Evolutionary conservation across 2,888 invertebrate genomes (phyloP).

Genomic region (Subacronicta megacephala): DNA sequence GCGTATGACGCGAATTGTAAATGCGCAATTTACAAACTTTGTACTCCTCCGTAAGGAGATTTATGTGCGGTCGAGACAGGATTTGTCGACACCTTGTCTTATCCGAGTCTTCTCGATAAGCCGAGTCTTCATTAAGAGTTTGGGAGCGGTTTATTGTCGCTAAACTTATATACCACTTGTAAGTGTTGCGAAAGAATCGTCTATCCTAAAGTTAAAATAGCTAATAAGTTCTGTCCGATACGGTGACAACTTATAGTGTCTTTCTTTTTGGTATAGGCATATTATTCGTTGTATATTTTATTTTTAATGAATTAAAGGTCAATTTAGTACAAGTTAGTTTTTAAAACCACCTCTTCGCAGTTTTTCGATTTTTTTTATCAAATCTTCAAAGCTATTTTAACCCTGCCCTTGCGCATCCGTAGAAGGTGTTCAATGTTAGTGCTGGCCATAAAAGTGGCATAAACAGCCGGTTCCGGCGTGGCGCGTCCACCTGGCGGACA

Average conservation of each 20-base stretch:
- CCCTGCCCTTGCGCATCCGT: slow-evolving; percentile 57
- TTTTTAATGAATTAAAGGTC: too few relatives aligned
- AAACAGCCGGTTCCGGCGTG: slow-evolving; percentile 83
- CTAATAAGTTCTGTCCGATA: too few relatives aligned
- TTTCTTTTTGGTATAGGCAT: too few relatives aligned
- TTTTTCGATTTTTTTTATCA: slow-evolving; percentile 20
- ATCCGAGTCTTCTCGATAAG: slow-evolving; percentile 57
- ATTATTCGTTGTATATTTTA: too few relatives aligned
- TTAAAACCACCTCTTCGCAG: too few relatives aligned
- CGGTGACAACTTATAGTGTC: too few relatives aligned
- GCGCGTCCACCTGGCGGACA: slow-evolving; percentile 77
- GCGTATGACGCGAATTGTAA: slow-evolving; percentile 80
- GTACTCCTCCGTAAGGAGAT: slow-evolving; percentile 64
- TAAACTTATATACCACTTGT: slow-evolving; percentile 31
- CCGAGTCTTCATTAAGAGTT: slow-evolving; percentile 49
- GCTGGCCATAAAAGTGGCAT: slow-evolving; percentile 70
- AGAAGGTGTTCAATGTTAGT: slow-evolving; percentile 66
- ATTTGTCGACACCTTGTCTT: slow-evolving; percentile 73
- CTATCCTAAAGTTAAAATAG: not conserved
- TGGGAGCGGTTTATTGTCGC: slow-evolving; percentile 39
- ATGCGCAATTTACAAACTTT: slow-evolving; percentile 80
- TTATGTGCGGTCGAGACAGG: slow-evolving; percentile 67
- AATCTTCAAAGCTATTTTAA: slow-evolving; percentile 47
- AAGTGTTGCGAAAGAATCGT: slow-evolving; percentile 7
- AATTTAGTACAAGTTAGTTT: not conserved